Percentiles rank a stretch among this genome's conserved stretches.
Evolutionary conservation across 2,113 vertebrate species (phyloP).

Genomic region (Crotalus helleri): DNA sequence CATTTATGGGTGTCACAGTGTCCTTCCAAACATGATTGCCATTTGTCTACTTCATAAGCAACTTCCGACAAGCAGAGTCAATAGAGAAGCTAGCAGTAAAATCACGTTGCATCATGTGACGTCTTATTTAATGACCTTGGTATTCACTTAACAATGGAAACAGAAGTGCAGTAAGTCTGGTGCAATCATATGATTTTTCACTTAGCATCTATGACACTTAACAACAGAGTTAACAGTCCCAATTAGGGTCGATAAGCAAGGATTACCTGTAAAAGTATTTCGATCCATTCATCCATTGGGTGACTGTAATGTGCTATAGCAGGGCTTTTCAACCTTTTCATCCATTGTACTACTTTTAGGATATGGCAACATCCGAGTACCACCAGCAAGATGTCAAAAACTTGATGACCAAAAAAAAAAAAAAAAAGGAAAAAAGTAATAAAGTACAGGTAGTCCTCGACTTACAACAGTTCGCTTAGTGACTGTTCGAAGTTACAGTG

Average conservation of each 20-base stretch:
- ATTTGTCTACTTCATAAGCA: background rate
- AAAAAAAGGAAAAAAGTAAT: no score
- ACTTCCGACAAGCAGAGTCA: background rate
- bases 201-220: background rate
- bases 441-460: no score
- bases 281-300: background rate
- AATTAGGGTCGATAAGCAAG: background rate
- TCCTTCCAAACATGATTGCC: background rate
- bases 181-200: background rate
- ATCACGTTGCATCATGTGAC: background rate
- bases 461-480: no score
- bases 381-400: no score
- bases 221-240: background rate
- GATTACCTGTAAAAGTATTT: background rate
- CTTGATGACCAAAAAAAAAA: no score
- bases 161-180: background rate
- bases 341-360: no score
- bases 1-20: background rate
- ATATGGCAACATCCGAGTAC: no score
- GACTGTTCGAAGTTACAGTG: no score
- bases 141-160: background rate
- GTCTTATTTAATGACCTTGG: background rate
- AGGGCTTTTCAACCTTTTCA: no score
- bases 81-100: background rate
- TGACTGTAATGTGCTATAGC: background rate